Percentiles rank a stretch among this genome's conserved stretches.
Conservation (phyloP, 2,113 vertebrate genomes). For the Bettongia penicillata region DNA sequence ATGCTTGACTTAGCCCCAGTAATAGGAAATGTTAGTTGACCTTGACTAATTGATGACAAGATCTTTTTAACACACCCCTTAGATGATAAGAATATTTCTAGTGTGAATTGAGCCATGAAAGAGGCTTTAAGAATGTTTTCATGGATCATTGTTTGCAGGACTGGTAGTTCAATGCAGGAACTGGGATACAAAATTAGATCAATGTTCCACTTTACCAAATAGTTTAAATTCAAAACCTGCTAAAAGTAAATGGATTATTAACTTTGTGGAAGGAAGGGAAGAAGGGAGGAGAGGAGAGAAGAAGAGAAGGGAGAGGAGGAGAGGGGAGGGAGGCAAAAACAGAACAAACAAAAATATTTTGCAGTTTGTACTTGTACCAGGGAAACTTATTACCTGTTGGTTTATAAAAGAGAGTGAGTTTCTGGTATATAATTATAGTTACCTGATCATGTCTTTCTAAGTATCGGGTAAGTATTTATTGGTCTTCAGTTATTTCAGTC, state of each 20-base stretch:
- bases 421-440: too few relatives aligned
- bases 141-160: neutral
- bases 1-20: neutral
- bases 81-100: neutral
- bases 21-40: conserved; percentile 1
- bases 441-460: too few relatives aligned
- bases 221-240: neutral
- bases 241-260: neutral
- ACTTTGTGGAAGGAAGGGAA: neutral
- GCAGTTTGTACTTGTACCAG: too few relatives aligned
- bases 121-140: neutral
- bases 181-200: neutral
- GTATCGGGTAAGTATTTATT: too few relatives aligned
- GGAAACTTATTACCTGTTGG: too few relatives aligned
- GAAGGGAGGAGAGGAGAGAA: neutral
- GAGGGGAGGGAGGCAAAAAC: neutral
- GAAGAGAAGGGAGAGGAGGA: neutral
- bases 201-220: neutral
- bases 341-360: too few relatives aligned
- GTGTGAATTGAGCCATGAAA: neutral
- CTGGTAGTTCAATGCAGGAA: neutral
- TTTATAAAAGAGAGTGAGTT: too few relatives aligned
- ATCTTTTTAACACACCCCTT: neutral
- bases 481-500: too few relatives aligned
- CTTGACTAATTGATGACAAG: neutral